A percentile compares a stretch with the other conserved stretches of the same genome.
phyloP scores from a whole-genome alignment of 2,113 vertebrate genomes.

The Solea solea region DNA sequence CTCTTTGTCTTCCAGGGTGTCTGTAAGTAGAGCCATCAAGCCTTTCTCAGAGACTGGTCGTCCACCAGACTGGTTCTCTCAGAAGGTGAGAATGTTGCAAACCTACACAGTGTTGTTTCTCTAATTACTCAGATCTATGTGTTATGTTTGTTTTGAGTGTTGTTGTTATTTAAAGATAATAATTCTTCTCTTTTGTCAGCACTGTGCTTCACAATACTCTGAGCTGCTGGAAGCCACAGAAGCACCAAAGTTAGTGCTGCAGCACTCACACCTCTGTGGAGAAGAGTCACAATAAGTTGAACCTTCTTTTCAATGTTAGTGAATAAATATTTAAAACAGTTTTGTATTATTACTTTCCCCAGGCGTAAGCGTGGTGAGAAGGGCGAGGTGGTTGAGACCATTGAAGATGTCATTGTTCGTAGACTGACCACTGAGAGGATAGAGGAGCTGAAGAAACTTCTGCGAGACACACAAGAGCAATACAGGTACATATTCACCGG shows the following conservation, averaged over 20 bases:
- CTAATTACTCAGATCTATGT: neutral
- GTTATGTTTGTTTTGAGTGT: neutral
- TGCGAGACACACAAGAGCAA: conserved; percentile 97
- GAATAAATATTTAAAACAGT: neutral
- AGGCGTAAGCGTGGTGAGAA: conserved; percentile 98
- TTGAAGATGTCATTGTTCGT: conserved; percentile 97
- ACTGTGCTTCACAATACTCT: conserved; percentile 98
- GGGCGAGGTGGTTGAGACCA: conserved; percentile 98
- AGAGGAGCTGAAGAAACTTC: conserved; percentile 95
- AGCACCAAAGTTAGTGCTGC: conserved; percentile 92
- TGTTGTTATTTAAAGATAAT: neutral
- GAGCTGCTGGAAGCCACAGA: conserved; percentile 97
- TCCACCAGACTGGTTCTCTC: conserved; percentile 99
- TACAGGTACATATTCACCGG: conserved; percentile 84
- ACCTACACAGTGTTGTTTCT: conserved; percentile 1
- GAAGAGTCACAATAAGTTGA: neutral
- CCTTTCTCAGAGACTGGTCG: conserved; percentile 96
- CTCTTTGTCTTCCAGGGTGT: conserved; percentile 85
- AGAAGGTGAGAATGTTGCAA: conserved; percentile 84
- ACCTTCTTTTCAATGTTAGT: neutral
- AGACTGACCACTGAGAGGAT: conserved; percentile 94
- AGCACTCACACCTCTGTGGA: neutral
- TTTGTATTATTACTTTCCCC: neutral
- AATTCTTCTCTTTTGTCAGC: conserved; percentile 79
- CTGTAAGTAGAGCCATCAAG: conserved; percentile 98